Base-by-base conservation (phyloP, 2,888 invertebrate species). In the Bursaphelenchus okinawaensis region DNA sequence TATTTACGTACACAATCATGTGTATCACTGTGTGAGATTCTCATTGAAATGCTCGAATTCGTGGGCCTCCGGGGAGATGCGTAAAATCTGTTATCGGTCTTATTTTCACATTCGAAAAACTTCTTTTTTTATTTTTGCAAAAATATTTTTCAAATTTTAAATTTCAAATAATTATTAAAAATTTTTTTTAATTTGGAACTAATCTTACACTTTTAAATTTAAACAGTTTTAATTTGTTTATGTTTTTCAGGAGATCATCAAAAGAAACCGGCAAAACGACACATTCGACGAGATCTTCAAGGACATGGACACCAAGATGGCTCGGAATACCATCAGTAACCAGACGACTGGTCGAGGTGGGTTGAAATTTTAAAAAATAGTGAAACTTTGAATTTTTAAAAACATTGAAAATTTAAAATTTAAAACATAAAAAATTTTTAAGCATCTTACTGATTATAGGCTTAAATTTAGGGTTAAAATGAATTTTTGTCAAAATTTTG, bases 301-400 rank as follows among this genome's bases (percentile, higher is more conserved):
- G 20, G 68, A 67, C 57, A 67, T 67, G 68, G 68, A 67, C 29
- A n/a, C 19, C 7, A 60, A 62, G 62, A 61, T 67, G 40, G 12
- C 40, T n/a, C 2, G 40, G 40, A 40, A 40, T n/a, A 40, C 40
- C 16, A 40, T 40, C n/a, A 40, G 40, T 4, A n/a, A n/a, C n/a
- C 40, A 40, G 60, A 24, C 54, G 20, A 67, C 28, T 28, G 61
- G 61, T 9, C 9, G 20, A 58, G 58, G 58, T 40, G 40, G 27
- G 56, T 56, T 19, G 19, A 54, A 4, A 54, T 54, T 4, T 54
- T 3, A 4, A 54, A 52, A 4, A 54, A 40, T 12, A 1, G 40
- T 40, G 6, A 4, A 54, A 40, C 12, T 40, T 40, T n/a, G 40
- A 40, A 40, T 9, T 40, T n/a, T 40, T 40, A 9, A n/a, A 12